Base-by-base conservation (phyloP, 2,888 invertebrate genomes). In the Pyrrhia umbra region DNA sequence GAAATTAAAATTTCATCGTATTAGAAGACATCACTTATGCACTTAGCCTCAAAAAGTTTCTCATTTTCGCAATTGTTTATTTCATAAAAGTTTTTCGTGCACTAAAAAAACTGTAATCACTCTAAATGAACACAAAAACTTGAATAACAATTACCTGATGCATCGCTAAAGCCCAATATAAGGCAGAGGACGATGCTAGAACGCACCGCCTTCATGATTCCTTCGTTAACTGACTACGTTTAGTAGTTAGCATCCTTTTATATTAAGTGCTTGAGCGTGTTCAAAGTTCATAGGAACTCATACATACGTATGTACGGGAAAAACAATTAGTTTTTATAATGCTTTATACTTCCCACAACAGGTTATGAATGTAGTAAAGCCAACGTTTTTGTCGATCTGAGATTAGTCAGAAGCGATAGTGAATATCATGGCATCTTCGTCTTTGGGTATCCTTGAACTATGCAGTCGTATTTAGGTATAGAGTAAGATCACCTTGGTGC, bases 221-320 rank as follows among this genome's bases (percentile, higher is more conserved):
- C 71, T 71, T 76, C 80, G 83, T 84, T 81, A 80, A 90, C 90
- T 90, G 85, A 85, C 81, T 62, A 45, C 68, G 68, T 62, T 46
- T 61, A 69, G 57, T 70, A 66, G 42, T 59, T 69, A 68, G 73
- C 87, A 89, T 90, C 92, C 93, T 92, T 92, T 88, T 93, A 93
- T 93, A 93, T 87, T 85, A 84, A 87, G 82, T 81, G 79, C 76
- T 80, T 84, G 82, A 84, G 84, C 86, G 83, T 84, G 83, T 82
- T 82, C 85, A 80, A 83, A 87, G 86, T 88, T 86, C 84, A 77
- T 82, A 84, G 84, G 80, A 86, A 84, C 80, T 77, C 79, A 66
- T 78, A 80, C 75, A 79, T 80, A 80, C 76, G 75, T 85, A 88
- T 82, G 76, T 85, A 80, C 72, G 73, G 85, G 82, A 77, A 89